A percentile compares a stretch with the other conserved stretches of the same genome.
Evolutionary conservation across 2,113 vertebrate genomes (phyloP).

Genomic region (Pelusios castaneus): DNA sequence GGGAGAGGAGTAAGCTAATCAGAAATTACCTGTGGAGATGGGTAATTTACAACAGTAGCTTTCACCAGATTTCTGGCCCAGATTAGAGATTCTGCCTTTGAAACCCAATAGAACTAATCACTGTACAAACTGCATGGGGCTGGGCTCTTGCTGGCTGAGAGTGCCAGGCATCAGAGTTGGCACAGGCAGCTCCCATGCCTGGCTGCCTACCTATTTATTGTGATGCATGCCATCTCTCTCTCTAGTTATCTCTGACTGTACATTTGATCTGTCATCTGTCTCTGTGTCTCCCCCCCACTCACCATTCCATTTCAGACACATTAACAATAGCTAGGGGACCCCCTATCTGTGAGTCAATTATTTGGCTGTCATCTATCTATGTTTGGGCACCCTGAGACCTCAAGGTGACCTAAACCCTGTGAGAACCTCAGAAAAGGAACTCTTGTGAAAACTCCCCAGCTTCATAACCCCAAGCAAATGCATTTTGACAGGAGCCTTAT

Average conservation of each 20-base stretch:
- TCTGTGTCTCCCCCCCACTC: neutral
- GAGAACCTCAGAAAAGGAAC: no score
- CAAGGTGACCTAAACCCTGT: neutral
- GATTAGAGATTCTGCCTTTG: conserved; percentile 64
- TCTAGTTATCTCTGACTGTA: neutral
- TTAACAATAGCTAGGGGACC: neutral
- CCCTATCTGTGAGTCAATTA: neutral
- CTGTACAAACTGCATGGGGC: neutral
- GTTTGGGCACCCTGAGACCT: neutral
- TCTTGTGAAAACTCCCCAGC: neutral
- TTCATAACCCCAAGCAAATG: neutral
- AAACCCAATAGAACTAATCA: conserved; percentile 58
- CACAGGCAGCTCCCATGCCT: neutral
- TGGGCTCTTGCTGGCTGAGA: neutral
- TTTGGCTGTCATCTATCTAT: neutral
- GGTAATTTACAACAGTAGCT: conserved; percentile 74
- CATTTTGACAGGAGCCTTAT: neutral
- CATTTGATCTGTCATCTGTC: neutral
- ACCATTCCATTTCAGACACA: neutral
- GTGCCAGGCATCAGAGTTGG: conserved; percentile 40
- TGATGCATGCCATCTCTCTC: neutral
- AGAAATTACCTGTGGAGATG: conserved; percentile 77
- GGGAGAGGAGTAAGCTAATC: conserved; percentile 74
- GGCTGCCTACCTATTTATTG: neutral
- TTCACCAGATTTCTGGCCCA: conserved; percentile 66